Evolutionary conservation across 2,113 vertebrate species (phyloP).

Genomic region (Cyanistes caeruleus): DNA sequence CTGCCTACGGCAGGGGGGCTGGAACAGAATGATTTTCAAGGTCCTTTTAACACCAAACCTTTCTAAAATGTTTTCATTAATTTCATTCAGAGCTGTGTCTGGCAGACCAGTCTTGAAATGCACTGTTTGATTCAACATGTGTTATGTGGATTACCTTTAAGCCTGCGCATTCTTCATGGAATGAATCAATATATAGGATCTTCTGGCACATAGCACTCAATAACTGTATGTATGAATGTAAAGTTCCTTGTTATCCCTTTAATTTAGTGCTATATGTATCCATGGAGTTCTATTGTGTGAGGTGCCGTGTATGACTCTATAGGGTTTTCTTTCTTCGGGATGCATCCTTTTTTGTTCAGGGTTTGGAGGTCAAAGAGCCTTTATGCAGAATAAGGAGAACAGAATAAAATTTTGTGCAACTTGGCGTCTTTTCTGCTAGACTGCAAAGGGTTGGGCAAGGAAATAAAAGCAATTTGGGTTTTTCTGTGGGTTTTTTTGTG

Average conservation of each 20-base stretch:
- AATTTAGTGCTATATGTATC: background rate
- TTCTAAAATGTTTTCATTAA: background rate
- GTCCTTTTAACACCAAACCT: background rate
- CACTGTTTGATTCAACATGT: background rate
- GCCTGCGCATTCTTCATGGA: background rate
- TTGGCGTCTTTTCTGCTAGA: background rate
- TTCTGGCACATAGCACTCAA: background rate
- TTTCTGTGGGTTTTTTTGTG: background rate
- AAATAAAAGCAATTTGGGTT: background rate
- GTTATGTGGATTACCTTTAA: background rate
- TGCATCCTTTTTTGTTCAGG: background rate
- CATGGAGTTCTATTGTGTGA: background rate
- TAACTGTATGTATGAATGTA: background rate
- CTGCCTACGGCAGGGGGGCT: rapidly evolving
- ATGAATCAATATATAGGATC: no score
- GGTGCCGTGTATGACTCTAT: background rate
- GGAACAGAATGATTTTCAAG: background rate
- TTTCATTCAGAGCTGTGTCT: background rate
- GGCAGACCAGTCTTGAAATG: background rate
- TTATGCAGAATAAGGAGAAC: background rate
- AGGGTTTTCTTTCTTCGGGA: background rate
- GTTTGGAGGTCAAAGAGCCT: background rate
- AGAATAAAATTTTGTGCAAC: background rate
- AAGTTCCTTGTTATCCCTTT: background rate
- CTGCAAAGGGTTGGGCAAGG: background rate